Base-by-base conservation (phyloP, 2,888 invertebrate genomes). In the Poecilus cupreus region DNA sequence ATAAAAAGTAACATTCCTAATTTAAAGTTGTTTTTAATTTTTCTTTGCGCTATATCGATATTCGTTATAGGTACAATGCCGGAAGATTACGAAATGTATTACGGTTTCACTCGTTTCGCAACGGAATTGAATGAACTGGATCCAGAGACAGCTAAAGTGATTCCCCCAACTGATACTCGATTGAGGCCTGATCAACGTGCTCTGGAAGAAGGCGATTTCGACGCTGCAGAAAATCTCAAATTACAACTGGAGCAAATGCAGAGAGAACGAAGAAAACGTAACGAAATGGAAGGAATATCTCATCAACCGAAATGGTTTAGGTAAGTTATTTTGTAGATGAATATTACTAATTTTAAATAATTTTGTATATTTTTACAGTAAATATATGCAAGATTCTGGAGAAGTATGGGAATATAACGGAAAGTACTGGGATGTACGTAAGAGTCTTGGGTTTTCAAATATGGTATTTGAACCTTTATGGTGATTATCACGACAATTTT, bases 51-150 rank as follows among this genome's bases (percentile, higher is more conserved):
- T n/a, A n/a, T n/a, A 43, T 0, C 43, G 13, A 43, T 43, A 0
- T 43, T 43, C 11, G n/a, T 57, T 22, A 10, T 18, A 80, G 80
- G 95, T 64, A 93, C 95, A 1, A 93, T 96, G 93, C 96, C 96
- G 0, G 94, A 95, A 13, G 94, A 96, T 84, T 93, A 94, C 88
- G 94, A 95, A 86, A 86, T 93, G 80, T 96, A 95, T 89, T 96
- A 96, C 89, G 96, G 96, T 2, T 96, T 96, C 90, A 95, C 96
- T 3, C 90, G 94, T 84, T 96, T 96, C 89, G 96, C 96, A 26
- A 95, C 96, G 89, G 96, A 96, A 87, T 90, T 96, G 80, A 96
- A 96, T 89, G 96, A 96, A 87, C 84, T 94, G 85, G 93, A 94
- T 83, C 92, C 93, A 0, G 93, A 94, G 81, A 81, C 81, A n/a